A percentile compares a stretch with the other conserved stretches of the same genome.
Conservation (phyloP, 2,888 invertebrate species). For the Ligdia adustata region DNA sequence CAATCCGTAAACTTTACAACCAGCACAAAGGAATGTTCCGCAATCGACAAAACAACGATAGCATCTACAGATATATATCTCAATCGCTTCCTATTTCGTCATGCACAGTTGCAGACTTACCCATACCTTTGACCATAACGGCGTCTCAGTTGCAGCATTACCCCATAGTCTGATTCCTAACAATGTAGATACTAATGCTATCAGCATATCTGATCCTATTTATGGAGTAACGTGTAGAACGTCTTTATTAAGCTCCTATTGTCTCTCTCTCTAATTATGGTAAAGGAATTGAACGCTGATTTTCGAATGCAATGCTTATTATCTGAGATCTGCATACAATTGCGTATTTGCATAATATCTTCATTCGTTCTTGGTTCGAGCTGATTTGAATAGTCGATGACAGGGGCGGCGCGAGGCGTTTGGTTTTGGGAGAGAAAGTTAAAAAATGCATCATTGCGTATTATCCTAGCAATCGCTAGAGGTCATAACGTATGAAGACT, state of each 20-base stretch:
- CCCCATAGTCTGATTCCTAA: slow-evolving; percentile 11
- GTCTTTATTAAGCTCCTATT: slow-evolving; percentile 78
- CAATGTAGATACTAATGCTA: slow-evolving; percentile 47
- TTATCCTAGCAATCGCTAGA: no score
- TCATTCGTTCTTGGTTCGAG: slow-evolving; percentile 71
- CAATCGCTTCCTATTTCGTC: slow-evolving; percentile 12
- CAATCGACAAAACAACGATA: not conserved
- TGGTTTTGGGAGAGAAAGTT: not conserved
- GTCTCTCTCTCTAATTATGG: slow-evolving; percentile 80
- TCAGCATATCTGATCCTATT: slow-evolving; percentile 57
- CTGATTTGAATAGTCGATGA: slow-evolving; percentile 48
- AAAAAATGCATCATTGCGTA: no score
- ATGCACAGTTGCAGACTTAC: slow-evolving; percentile 8
- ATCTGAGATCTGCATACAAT: slow-evolving; percentile 82
- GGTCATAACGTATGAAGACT: no score
- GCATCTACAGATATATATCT: slow-evolving; percentile 1
- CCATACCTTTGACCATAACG: slow-evolving; percentile 3
- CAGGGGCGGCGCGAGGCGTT: slow-evolving; percentile 8
- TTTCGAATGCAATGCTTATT: slow-evolving; percentile 68
- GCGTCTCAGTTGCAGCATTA: not conserved
- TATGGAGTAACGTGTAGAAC: slow-evolving; percentile 51
- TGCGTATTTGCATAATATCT: slow-evolving; percentile 81
- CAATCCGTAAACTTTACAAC: not conserved
- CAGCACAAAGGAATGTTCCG: not conserved
- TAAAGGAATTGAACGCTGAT: slow-evolving; percentile 71